A percentile compares a stretch with the other conserved stretches of the same genome.
Conservation (phyloP, 2,888 invertebrate species). For the Podotricha telesiphe region DNA sequence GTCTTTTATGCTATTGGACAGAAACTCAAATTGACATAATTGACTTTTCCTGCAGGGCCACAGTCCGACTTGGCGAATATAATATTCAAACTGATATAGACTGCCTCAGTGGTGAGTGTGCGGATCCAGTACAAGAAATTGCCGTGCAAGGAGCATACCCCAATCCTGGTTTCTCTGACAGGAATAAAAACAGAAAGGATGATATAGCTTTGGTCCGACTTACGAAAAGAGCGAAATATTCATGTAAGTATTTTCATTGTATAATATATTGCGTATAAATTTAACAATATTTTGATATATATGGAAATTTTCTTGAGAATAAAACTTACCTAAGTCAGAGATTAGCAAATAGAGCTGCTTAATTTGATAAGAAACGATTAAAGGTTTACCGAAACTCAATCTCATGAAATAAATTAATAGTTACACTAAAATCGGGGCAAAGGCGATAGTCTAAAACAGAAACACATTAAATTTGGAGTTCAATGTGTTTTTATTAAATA, state of each 20-base stretch:
- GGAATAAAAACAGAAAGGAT: constrained; percentile 76
- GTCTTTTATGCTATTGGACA: too few species aligned
- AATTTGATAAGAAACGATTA: too few species aligned
- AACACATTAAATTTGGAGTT: too few species aligned
- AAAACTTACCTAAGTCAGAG: too few species aligned
- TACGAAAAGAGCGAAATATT: constrained; percentile 64
- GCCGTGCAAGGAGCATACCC: constrained; percentile 85
- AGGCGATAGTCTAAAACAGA: too few species aligned
- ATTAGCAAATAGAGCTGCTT: too few species aligned
- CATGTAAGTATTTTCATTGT: constrained; percentile 42
- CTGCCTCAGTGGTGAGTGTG: constrained; percentile 84
- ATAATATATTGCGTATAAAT: neutral
- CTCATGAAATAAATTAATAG: too few species aligned
- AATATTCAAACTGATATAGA: constrained; percentile 85
- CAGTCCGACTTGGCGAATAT: constrained; percentile 86
- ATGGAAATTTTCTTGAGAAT: too few species aligned
- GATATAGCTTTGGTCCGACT: constrained; percentile 84
- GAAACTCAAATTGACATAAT: neutral
- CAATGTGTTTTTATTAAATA: too few species aligned
- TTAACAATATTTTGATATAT: neutral
- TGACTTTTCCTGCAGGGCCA: constrained; percentile 61
- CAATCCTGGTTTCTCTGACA: constrained; percentile 84
- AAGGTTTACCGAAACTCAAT: too few species aligned
- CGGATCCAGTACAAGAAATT: constrained; percentile 86
- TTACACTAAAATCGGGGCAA: too few species aligned